Evolutionary conservation across 35 echinoderm and acorn worm genomes (phyloP), one percentile per base, ranked within the genome.

Genomic region (Acanthaster planci): DNA sequence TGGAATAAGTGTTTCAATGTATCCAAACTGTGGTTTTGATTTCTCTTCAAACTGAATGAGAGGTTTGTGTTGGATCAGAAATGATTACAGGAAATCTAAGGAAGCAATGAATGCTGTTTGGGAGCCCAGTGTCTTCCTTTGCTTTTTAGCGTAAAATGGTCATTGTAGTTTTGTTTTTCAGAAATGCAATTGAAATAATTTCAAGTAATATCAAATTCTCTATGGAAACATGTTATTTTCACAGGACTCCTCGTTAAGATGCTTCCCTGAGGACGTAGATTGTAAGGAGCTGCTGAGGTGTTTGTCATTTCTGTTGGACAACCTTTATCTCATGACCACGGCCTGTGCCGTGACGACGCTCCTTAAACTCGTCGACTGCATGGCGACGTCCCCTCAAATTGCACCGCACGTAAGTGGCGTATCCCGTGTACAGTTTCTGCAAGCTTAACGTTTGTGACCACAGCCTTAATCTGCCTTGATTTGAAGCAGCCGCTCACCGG

Each of bases 331-430:
- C 16, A 55, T 82, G 44, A 82, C 54, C 2, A 55, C 50, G 22
- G 4, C 54, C 22, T 52, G 52, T 52, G 80, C 52, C 2, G 30
- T 82, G 22, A 51, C 32, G 21, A 35, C 40, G 40, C 22, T 55
- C 54, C 37, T 55, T 12, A 36, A 55, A 52, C 44, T 82, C 31
- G n/a, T 82, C 19, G 27, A 31, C 54, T 37, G 47, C 52, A 37
- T 82, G 54, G 23, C 26, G n/a, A 19, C 50, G 7, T 22, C 37
- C 16, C 47, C 47, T 32, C 21, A 55, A 23, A 27, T 82, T 38
- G 21, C 77, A 39, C 77, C 77, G 0, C n/a, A 23, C 56, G 80
- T 82, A 82, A 82, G 54, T 82, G 40, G 15, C 40, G 16, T 27
- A 39, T 39, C 17, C n/a, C n/a, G n/a, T n/a, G 42, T 12, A 47